Evolutionary conservation across 2,113 vertebrate genomes (phyloP).

Genomic region (western clawed frog (Xenopus tropicalis)): UCB_Xtro_10.0 CM004452.2:19883001-19883500

Average conservation of each 20-base stretch:
- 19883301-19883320: conserved; percentile 21
- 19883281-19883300: conserved; percentile 46
- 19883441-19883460: no score
- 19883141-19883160: no score
- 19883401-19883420: no score
- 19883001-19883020: conserved; percentile 72
- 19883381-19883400: no score
- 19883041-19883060: conserved; percentile 90
- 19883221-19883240: conserved; percentile 90
- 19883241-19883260: conserved; percentile 79
- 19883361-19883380: no score
- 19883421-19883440: no score
- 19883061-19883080: conserved; percentile 87
- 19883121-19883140: neutral
- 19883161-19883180: no score
- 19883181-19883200: no score
- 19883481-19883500: no score
- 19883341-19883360: no score
- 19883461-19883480: no score
- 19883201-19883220: neutral
- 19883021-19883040: conserved; percentile 71
- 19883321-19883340: neutral
- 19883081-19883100: conserved; percentile 77
- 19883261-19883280: conserved; percentile 58
- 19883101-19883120: conserved; percentile 57